Percentiles rank a stretch among this genome's conserved stretches.
Evolutionary conservation across 2,113 vertebrate genomes (phyloP).

Genomic region (Saccopteryx leptura): DNA sequence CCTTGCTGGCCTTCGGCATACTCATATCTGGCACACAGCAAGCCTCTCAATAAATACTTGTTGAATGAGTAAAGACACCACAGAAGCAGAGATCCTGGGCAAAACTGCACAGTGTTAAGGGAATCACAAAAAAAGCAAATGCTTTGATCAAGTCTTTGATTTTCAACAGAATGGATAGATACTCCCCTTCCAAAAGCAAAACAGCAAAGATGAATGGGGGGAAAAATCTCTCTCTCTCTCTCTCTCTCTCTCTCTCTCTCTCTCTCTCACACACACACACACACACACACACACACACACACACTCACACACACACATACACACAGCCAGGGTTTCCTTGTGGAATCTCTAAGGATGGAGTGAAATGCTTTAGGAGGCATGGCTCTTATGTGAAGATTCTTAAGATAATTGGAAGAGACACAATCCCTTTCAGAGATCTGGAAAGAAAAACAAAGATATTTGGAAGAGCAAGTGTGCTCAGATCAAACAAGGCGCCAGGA

Average conservation of each 20-base stretch:
- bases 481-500: not conserved
- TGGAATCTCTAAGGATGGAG: not conserved
- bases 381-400: not conserved
- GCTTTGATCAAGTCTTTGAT: not conserved
- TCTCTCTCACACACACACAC: no score
- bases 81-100: not conserved
- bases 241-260: no score
- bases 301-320: no score
- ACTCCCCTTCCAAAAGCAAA: not conserved
- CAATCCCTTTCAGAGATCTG: not conserved
- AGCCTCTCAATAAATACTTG: not conserved
- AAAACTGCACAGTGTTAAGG: not conserved
- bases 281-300: no score
- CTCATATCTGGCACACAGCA: not conserved
- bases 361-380: not conserved
- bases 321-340: not conserved
- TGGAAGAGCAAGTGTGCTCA: not conserved
- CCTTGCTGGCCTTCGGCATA: rapidly evolving
- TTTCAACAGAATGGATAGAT: not conserved
- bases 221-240: no score
- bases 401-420: not conserved
- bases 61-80: not conserved
- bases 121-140: not conserved
- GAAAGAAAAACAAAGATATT: not conserved
- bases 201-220: not conserved